Base-by-base conservation (phyloP, 2,888 invertebrate species). In the Amphipoea lucens region DNA sequence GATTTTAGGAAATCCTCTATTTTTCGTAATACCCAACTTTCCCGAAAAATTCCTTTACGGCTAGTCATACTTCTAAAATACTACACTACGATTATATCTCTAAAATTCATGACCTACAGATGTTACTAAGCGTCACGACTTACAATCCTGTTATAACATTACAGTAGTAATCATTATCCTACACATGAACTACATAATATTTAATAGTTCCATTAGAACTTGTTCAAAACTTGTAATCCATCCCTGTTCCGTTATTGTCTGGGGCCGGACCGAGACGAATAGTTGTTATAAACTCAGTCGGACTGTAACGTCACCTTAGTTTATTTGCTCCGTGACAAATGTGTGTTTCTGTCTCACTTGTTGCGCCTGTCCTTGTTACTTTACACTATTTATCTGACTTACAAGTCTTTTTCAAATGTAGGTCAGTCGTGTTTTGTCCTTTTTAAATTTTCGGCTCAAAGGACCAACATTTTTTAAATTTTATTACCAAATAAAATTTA, bases 271-370 rank as follows among this genome's bases (percentile, higher is more conserved):
- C 76, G 87, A 90, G 89, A 89, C 87, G 83, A 78, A 91, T 90
- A 87, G 84, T 89, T 87, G 89, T 91, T 90, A 88, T 89, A 90
- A 90, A 89, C 83, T 90, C 84, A 73, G 82, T 83, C 69, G 72
- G 79, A 86, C 83, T 82, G 67, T 86, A 80, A 85, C 76, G 85
- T 82, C 83, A 79, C 86, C 87, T 88, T 82, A 83, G 84, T 87
- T 86, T 88, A 88, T 91, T 88, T 88, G 80, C 81, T 68, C 72
- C 75, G 83, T 74, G 88, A 88, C 86, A 79, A 90, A 91, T 90
- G 87, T 82, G 54, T 83, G 72, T 79, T 83, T 79, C 82, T 83
- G 81, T 87, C 76, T 79, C 85, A 91, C 91, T 89, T 89, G 89
- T 89, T 90, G 89, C 90, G 54, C 74, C 57, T 57, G 69, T 70